These are phyloP conservation scores for Megaceryle alcyon DNA, from an alignment of 2,797 vertebrate genomes.

Conservation along the genomic window DNA sequence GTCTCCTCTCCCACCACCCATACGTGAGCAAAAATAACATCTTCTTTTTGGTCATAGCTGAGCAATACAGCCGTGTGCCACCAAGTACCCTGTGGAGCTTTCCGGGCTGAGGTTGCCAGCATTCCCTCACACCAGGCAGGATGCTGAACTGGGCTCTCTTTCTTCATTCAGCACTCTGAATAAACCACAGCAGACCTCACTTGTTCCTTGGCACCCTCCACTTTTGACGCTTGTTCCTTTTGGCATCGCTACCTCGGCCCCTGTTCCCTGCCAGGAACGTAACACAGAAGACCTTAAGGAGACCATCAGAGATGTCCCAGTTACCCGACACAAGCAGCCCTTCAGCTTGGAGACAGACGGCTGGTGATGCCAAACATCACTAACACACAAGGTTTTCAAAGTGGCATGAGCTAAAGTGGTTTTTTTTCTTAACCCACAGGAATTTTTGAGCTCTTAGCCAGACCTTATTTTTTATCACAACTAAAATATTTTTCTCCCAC, in stretches of 20 bases:
- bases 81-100: background rate
- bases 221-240: background rate
- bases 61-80: background rate
- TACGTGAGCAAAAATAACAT: background rate
- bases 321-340: conserved; percentile 31
- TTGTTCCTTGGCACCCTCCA: background rate
- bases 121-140: background rate
- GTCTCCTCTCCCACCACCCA: background rate
- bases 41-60: background rate
- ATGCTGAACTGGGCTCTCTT: background rate
- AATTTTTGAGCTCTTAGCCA: background rate
- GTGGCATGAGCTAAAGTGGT: background rate
- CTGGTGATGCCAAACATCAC: background rate
- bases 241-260: background rate
- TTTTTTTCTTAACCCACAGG: background rate
- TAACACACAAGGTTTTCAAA: background rate
- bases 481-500: background rate
- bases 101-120: background rate
- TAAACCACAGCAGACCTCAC: background rate
- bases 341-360: conserved; percentile 48
- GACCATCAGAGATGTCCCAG: conserved; percentile 5
- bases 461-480: background rate
- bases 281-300: conserved; percentile 14
- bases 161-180: background rate
- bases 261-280: background rate